Evolutionary conservation across 2,888 invertebrate genomes (phyloP).

Genomic region (Thera obeliscata): DNA sequence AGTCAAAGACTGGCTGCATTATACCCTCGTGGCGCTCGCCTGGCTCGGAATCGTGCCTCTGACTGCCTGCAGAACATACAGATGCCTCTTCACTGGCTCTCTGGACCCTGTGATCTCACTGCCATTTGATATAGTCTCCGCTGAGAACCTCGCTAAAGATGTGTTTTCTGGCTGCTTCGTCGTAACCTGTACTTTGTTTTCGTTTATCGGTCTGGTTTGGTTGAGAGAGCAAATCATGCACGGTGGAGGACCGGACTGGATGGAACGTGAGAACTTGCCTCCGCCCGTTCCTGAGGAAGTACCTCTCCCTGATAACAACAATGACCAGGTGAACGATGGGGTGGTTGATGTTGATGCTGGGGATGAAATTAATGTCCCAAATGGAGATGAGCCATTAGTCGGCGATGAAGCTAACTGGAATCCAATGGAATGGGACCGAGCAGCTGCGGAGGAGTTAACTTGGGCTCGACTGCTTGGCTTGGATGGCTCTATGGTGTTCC

Average conservation of each 20-base stretch:
- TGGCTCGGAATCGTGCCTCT: conserved; percentile 99
- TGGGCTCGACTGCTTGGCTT: conserved; percentile 98
- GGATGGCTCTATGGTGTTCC: conserved; percentile 97
- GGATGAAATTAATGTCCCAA: conserved; percentile 70
- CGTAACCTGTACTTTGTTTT: conserved; percentile 97
- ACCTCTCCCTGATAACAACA: conserved; percentile 78
- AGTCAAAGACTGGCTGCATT: conserved; percentile 98
- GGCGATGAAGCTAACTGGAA: conserved; percentile 97
- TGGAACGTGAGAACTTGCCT: conserved; percentile 88
- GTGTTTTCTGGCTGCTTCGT: conserved; percentile 98
- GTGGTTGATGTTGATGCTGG: conserved; percentile 64
- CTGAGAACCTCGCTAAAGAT: conserved; percentile 96
- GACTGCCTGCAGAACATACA: conserved; percentile 97
- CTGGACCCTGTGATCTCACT: conserved; percentile 93
- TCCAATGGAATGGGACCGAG: conserved; percentile 99
- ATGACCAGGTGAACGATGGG: conserved; percentile 72
- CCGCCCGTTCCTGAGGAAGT: conserved; percentile 78
- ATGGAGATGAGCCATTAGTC: conserved; percentile 82
- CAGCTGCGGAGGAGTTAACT: conserved; percentile 98
- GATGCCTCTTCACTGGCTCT: conserved; percentile 95
- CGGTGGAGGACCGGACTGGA: conserved; percentile 98
- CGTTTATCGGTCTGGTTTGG: conserved; percentile 99
- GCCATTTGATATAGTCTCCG: conserved; percentile 96
- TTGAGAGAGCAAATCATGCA: conserved; percentile 98
- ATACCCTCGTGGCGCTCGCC: conserved; percentile 97